Conservation (phyloP, 2,797 vertebrate genomes). For the Oryzias dopingdopingensis region DNA sequence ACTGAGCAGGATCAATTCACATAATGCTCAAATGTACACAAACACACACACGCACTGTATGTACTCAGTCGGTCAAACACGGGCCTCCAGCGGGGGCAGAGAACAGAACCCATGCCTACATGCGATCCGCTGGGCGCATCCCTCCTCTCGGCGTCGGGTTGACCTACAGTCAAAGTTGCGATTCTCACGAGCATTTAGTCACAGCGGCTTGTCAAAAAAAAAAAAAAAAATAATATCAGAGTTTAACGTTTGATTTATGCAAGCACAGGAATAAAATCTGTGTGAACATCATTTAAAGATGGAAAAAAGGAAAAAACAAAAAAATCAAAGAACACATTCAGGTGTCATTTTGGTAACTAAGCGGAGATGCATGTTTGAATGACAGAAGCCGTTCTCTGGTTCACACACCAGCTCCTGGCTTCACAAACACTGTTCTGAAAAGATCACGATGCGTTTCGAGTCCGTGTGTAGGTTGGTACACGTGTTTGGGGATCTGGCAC, state of each 20-base stretch:
- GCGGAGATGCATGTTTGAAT: conserved; percentile 25
- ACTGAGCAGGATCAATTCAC: conserved; percentile 22
- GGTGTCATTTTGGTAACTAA: conserved; percentile 52
- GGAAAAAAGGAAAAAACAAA: conserved; percentile 17
- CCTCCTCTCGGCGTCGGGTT: too few species aligned
- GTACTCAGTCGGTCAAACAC: conserved; percentile 21
- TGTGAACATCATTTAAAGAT: conserved; percentile 26
- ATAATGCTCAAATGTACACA: conserved; percentile 21
- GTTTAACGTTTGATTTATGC: conserved; percentile 19
- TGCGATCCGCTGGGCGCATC: conserved; percentile 1
- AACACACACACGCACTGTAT: conserved; percentile 16
- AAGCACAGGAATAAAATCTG: conserved; percentile 12
- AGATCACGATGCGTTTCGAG: conserved; percentile 36
- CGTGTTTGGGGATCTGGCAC: conserved; percentile 64
- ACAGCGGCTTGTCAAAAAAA: conserved; percentile 38
- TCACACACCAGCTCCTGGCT: conserved; percentile 20
- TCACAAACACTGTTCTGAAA: conserved; percentile 31
- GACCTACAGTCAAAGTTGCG: background rate
- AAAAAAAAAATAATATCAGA: conserved; percentile 1
- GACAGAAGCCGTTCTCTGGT: conserved; percentile 30
- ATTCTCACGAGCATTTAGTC: conserved; percentile 32
- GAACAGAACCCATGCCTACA: conserved; percentile 25
- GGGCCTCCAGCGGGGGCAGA: conserved; percentile 22
- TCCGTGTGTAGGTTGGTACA: conserved; percentile 36
- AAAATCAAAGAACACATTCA: conserved; percentile 48